These are phyloP conservation scores for Trichoplusia ni DNA, from an alignment of 1,140 invertebrate genomes.

Conservation along the genomic window DNA sequence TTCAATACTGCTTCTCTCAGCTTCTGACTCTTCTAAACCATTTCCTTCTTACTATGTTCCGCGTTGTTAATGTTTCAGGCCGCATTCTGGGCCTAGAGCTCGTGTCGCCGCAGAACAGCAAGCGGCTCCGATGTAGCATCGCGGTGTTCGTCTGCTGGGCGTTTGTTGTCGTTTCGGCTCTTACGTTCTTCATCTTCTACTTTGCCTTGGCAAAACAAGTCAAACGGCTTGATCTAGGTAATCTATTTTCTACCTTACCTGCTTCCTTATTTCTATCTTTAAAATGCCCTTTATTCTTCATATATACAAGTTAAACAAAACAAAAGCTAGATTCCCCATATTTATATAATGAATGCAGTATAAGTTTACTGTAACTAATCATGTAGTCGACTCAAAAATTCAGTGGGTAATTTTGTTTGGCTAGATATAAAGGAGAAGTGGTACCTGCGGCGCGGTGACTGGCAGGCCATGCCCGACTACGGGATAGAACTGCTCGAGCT, in stretches of 20 bases:
- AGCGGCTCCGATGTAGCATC: conserved; percentile 64
- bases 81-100: conserved; percentile 67
- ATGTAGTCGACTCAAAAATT: not conserved
- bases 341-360: too few relatives aligned
- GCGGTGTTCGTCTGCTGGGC: conserved; percentile 72
- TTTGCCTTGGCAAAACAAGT: conserved; percentile 46
- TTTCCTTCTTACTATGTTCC: not conserved
- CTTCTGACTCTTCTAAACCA: too few relatives aligned
- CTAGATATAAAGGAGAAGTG: conserved; percentile 67
- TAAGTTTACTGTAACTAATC: too few relatives aligned
- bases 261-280: too few relatives aligned
- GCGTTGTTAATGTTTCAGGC: conserved; percentile 61
- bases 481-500: conserved; percentile 43
- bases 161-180: conserved; percentile 56
- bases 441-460: conserved; percentile 66
- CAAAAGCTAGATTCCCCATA: too few relatives aligned
- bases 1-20: too few relatives aligned
- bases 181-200: conserved; percentile 59
- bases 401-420: conserved; percentile 38
- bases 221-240: conserved; percentile 65
- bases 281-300: too few relatives aligned
- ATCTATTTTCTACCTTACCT: not conserved
- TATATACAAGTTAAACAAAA: too few relatives aligned
- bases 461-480: conserved; percentile 62
- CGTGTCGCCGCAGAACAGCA: conserved; percentile 54